A percentile compares a stretch with the other conserved stretches of the same genome.
Evolutionary conservation across 2,888 invertebrate genomes (phyloP).

Genomic region (Sphecodes monilicornis): DNA sequence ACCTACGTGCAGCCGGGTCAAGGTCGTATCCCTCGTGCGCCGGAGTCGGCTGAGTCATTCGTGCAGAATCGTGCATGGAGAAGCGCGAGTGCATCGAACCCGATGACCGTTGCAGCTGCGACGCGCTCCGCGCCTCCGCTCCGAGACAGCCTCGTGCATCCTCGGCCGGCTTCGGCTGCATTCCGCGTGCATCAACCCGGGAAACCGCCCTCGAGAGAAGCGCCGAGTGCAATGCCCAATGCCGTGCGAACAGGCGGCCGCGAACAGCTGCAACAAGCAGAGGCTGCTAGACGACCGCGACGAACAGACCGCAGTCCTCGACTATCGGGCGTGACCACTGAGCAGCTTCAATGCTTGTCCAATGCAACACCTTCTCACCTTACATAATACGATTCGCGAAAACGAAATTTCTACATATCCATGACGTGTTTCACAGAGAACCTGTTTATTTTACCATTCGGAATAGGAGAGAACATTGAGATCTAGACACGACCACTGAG

Average conservation of each 20-base stretch:
- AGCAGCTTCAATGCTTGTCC: neutral
- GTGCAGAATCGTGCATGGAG: constrained; percentile 77
- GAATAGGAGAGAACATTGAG: too few species aligned
- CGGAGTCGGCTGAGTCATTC: constrained; percentile 81
- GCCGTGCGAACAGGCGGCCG: constrained; percentile 63
- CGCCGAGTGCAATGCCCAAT: constrained; percentile 80
- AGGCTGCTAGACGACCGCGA: constrained; percentile 19
- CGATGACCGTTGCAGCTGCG: constrained; percentile 82
- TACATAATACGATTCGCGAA: neutral
- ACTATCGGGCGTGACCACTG: constrained; percentile 36
- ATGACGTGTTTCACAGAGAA: neutral
- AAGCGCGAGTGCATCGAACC: constrained; percentile 82
- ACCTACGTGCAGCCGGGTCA: constrained; percentile 82
- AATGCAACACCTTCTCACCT: neutral
- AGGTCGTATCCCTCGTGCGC: constrained; percentile 80
- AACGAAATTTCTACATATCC: neutral
- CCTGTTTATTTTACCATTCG: neutral
- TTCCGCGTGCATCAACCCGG: constrained; percentile 80
- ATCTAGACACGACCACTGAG: too few species aligned
- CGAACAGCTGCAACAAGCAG: constrained; percentile 67
- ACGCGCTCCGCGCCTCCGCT: constrained; percentile 47
- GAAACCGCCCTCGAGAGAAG: constrained; percentile 79
- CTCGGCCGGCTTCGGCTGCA: constrained; percentile 76
- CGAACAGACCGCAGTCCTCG: constrained; percentile 18
- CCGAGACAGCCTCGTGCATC: constrained; percentile 63